These are phyloP conservation scores for Agriopis marginaria DNA, from an alignment of 2,888 invertebrate genomes.

Conservation along the genomic window DNA sequence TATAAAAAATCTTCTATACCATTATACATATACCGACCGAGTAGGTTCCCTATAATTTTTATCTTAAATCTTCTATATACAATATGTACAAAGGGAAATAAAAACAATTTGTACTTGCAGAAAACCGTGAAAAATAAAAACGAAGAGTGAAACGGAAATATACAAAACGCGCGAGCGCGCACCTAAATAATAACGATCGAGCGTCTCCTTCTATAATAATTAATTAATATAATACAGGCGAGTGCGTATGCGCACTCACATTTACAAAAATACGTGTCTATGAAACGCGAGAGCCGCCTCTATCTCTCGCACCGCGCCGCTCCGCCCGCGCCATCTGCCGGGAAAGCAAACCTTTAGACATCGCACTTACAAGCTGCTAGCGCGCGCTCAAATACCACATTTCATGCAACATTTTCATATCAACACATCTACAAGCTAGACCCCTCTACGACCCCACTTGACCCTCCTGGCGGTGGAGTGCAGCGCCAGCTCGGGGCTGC, in stretches of 20 bases:
- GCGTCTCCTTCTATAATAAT: slow-evolving; percentile 57
- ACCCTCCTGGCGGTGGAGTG: not conserved
- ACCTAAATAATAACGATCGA: slow-evolving; percentile 58
- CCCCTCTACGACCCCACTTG: slow-evolving; percentile 39
- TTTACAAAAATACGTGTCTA: slow-evolving; percentile 73
- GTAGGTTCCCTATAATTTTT: slow-evolving; percentile 66
- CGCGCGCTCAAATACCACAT: not conserved
- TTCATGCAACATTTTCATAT: not conserved
- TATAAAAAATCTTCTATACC: slow-evolving; percentile 76
- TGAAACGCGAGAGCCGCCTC: slow-evolving; percentile 49
- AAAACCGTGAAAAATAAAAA: slow-evolving; percentile 79
- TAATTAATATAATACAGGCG: slow-evolving; percentile 66
- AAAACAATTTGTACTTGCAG: slow-evolving; percentile 87
- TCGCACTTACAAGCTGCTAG: not conserved
- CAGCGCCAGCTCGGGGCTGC: slow-evolving; percentile 3
- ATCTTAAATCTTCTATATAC: slow-evolving; percentile 80
- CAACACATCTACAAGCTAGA: slow-evolving; percentile 15
- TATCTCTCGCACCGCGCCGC: slow-evolving; percentile 75
- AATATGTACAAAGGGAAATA: slow-evolving; percentile 86
- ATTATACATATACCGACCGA: slow-evolving; percentile 74
- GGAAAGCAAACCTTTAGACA: slow-evolving; percentile 54
- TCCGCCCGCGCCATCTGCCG: slow-evolving; percentile 62
- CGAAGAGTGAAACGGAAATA: slow-evolving; percentile 73
- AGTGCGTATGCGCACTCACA: slow-evolving; percentile 62
- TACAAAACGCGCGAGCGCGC: slow-evolving; percentile 65